A percentile compares a stretch with the other conserved stretches of the same genome.
These are phyloP conservation scores for Vanessa atalanta DNA, from an alignment of 1,140 invertebrate species.

Conservation along the genomic window DNA sequence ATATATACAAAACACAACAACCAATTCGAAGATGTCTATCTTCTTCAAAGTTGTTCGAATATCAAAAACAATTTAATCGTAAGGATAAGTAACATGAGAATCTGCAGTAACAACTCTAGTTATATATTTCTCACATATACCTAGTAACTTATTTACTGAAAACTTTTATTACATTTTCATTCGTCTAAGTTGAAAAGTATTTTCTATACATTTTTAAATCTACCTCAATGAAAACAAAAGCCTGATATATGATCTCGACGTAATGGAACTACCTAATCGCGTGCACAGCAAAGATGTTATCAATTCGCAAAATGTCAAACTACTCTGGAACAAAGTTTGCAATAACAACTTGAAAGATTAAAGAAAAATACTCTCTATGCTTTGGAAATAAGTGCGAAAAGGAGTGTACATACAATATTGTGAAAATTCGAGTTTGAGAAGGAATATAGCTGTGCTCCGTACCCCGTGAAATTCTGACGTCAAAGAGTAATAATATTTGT, in stretches of 20 bases:
- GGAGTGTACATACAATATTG: slow-evolving; percentile 2
- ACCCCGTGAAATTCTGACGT: slow-evolving; percentile 29
- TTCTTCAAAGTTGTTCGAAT: too few relatives aligned
- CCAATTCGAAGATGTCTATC: too few relatives aligned
- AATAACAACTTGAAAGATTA: slow-evolving; percentile 7
- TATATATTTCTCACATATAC: too few relatives aligned
- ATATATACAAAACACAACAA: too few relatives aligned
- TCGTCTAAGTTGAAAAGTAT: background rate
- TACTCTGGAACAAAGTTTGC: slow-evolving; percentile 24
- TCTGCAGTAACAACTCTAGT: too few relatives aligned
- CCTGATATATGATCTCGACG: slow-evolving; percentile 36
- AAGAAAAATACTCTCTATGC: slow-evolving; percentile 15
- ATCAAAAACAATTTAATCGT: too few relatives aligned
- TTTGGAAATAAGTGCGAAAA: background rate
- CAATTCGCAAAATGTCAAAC: slow-evolving; percentile 47
- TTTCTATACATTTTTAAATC: background rate
- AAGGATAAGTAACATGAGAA: too few relatives aligned
- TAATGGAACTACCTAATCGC: slow-evolving; percentile 42
- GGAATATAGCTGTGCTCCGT: slow-evolving; percentile 38
- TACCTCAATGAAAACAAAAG: slow-evolving; percentile 16
- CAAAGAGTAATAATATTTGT: slow-evolving; percentile 31
- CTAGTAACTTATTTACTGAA: too few relatives aligned
- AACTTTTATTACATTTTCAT: background rate
- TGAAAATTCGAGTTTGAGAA: slow-evolving; percentile 33
- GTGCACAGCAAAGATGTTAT: slow-evolving; percentile 44